A percentile compares a stretch with the other conserved stretches of the same genome.
phyloP scores from a whole-genome alignment of 2,113 vertebrate species.

The Lota lota region DNA sequence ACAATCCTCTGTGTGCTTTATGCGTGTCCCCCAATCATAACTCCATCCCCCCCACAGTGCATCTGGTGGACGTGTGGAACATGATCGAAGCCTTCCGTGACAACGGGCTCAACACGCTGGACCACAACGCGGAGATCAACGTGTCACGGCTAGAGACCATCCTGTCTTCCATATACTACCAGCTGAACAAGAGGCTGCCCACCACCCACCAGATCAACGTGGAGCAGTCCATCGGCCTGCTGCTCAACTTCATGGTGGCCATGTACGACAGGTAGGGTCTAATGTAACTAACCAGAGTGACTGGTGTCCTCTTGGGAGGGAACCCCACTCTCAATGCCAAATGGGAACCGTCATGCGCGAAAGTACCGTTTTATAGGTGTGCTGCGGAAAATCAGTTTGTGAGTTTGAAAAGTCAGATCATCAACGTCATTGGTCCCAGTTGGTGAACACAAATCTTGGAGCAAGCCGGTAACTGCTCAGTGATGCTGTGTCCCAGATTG shows the following conservation, averaged over 20 bases:
- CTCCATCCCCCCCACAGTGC: constrained; percentile 72
- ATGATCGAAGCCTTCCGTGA: constrained; percentile 99
- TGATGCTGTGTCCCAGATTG: too few relatives aligned
- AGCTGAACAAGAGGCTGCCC: constrained; percentile 95
- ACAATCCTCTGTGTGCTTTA: too few relatives aligned
- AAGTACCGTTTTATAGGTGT: too few relatives aligned
- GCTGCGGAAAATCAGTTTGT: too few relatives aligned
- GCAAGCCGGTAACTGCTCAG: too few relatives aligned
- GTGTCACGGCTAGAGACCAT: constrained; percentile 97
- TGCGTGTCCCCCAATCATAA: neutral
- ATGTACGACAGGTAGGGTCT: constrained; percentile 87
- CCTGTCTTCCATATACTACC: constrained; percentile 96
- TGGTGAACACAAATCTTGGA: too few relatives aligned
- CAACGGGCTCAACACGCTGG: constrained; percentile 93
- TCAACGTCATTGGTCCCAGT: too few relatives aligned
- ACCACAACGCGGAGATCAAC: constrained; percentile 88
- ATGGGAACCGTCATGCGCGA: too few relatives aligned
- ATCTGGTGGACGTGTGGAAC: constrained; percentile 98
- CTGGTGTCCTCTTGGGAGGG: too few relatives aligned
- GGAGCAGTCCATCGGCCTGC: constrained; percentile 94
- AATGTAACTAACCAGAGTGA: neutral
- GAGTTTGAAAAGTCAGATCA: too few relatives aligned
- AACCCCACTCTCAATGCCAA: too few relatives aligned
- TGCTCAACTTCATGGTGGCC: constrained; percentile 96
- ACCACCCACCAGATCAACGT: constrained; percentile 97